Evolutionary conservation across 2,888 invertebrate genomes (phyloP).

Genomic region (Zele albiditarsus): DNA sequence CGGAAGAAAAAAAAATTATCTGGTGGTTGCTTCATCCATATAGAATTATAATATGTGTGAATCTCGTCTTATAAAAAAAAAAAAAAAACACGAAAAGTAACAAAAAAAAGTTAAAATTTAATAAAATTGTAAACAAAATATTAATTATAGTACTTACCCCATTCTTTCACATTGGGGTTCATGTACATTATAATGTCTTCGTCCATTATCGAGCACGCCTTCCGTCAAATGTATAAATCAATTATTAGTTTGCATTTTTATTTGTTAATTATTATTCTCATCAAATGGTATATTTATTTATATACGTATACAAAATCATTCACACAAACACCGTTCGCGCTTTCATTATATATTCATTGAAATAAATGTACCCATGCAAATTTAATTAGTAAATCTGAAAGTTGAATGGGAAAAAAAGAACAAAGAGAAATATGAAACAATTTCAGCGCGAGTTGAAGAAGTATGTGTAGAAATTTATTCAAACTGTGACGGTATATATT

Average conservation of each 20-base stretch:
- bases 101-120: background rate
- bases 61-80: conserved; percentile 5
- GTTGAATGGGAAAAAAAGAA: conserved; percentile 20
- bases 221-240: conserved; percentile 3
- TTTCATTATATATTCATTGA: background rate
- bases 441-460: background rate
- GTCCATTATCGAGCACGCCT: conserved; percentile 29
- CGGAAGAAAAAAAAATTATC: conserved; percentile 19
- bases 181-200: conserved; percentile 33
- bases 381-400: conserved; percentile 21
- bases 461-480: conserved; percentile 13
- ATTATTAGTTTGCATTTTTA: background rate
- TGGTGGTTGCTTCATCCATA: conserved; percentile 35
- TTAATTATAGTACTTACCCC: conserved; percentile 21
- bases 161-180: background rate
- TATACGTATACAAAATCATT: conserved; percentile 10
- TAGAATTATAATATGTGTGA: conserved; percentile 24
- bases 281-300: conserved; percentile 21
- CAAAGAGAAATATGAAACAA: conserved; percentile 13
- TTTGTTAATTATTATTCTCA: background rate
- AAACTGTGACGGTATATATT: background rate
- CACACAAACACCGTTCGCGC: conserved; percentile 16
- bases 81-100: background rate
- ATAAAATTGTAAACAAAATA: conserved; percentile 8
- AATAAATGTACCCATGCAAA: conserved; percentile 11